Evolutionary conservation across 2,797 vertebrate species (phyloP).

Genomic region (Garrulus glandarius): DNA sequence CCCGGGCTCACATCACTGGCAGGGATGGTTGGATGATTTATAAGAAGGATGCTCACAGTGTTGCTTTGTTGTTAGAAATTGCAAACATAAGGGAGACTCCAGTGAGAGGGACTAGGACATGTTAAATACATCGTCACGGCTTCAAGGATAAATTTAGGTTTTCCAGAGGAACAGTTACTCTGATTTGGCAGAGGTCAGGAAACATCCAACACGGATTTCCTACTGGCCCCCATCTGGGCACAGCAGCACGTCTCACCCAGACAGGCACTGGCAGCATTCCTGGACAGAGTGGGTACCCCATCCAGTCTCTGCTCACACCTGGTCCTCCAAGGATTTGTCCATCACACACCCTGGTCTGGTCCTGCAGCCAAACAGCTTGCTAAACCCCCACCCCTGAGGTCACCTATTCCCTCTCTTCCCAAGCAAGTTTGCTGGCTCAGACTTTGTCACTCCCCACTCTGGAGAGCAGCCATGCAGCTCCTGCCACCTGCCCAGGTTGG

Average conservation of each 20-base stretch:
- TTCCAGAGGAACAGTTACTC: neutral
- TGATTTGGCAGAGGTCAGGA: neutral
- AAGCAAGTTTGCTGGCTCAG: neutral
- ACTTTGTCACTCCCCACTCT: accelerated
- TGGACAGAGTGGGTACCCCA: neutral
- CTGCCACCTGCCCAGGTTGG: neutral
- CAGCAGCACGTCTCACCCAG: neutral
- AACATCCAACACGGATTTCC: neutral
- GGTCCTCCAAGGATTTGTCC: neutral
- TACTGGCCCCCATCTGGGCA: neutral
- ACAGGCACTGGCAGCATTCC: neutral
- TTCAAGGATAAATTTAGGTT: neutral
- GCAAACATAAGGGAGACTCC: neutral
- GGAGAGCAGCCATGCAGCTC: accelerated
- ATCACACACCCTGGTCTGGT: accelerated
- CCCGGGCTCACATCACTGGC: neutral
- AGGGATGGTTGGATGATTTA: neutral
- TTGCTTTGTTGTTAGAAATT: neutral
- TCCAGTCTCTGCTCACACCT: neutral
- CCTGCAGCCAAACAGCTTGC: neutral
- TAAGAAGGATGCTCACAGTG: neutral
- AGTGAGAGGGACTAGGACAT: neutral
- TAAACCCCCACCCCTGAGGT: accelerated
- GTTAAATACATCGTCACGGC: neutral
- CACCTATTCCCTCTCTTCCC: neutral